Percentiles rank a stretch among this genome's conserved stretches.
Conservation (phyloP, 2,888 invertebrate species). For the Tetheella fluctuosa region DNA sequence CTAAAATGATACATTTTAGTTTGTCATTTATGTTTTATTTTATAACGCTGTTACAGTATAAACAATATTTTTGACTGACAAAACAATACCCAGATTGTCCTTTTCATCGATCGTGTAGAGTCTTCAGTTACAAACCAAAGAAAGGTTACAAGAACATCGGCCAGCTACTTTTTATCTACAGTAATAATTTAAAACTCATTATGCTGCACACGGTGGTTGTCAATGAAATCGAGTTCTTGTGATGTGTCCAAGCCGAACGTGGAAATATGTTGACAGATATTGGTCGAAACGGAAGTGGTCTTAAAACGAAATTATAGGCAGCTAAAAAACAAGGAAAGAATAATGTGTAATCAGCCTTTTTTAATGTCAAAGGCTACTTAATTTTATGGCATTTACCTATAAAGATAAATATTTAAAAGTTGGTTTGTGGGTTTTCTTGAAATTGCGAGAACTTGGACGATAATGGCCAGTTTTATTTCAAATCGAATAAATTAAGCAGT, state of each 20-base stretch:
- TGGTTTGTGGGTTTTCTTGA: not conserved
- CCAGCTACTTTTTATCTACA: constrained; percentile 77
- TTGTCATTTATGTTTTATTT: not conserved
- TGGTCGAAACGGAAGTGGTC: constrained; percentile 79
- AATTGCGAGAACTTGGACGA: not conserved
- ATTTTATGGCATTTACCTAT: constrained; percentile 35
- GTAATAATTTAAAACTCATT: constrained; percentile 83
- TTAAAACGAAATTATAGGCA: constrained; percentile 79
- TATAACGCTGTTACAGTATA: constrained; percentile 18
- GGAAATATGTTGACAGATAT: constrained; percentile 83
- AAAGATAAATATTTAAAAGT: constrained; percentile 2
- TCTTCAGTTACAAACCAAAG: constrained; percentile 66
- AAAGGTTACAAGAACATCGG: constrained; percentile 71
- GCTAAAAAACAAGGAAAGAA: constrained; percentile 76
- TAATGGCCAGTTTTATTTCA: not conserved
- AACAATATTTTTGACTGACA: constrained; percentile 22
- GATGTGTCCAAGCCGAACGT: constrained; percentile 76
- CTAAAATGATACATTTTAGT: constrained; percentile 27
- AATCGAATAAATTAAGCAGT: not conserved
- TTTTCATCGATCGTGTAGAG: constrained; percentile 45
- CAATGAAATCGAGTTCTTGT: constrained; percentile 83
- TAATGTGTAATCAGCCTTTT: constrained; percentile 65
- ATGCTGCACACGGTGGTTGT: constrained; percentile 75
- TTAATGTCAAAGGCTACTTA: constrained; percentile 63
- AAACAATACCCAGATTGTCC: constrained; percentile 24